Conservation (phyloP, 2,113 vertebrate genomes). For the Dipodomys merriami region DNA sequence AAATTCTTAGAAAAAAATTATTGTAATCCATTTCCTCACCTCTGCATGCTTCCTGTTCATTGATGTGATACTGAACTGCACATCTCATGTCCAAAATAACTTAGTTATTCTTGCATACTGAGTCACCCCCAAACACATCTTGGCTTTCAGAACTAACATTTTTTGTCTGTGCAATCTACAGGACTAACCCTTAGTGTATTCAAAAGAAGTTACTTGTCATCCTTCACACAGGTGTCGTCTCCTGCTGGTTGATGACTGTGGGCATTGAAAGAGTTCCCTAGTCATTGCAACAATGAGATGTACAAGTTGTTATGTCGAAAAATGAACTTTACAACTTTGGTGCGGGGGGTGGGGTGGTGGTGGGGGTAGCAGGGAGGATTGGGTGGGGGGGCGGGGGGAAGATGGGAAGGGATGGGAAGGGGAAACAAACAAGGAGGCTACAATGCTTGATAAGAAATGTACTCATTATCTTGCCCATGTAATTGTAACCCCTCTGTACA, state of each 20-base stretch:
- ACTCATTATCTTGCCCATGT: no score
- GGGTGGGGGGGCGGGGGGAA: no score
- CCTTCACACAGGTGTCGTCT: not conserved
- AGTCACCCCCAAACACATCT: constrained; percentile 36
- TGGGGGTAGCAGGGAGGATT: no score
- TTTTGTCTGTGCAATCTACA: not conserved
- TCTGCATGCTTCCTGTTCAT: constrained; percentile 22
- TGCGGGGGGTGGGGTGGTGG: no score
- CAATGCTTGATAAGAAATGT: no score
- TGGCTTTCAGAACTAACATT: constrained; percentile 11
- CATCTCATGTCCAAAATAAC: constrained; percentile 30
- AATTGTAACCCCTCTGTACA: no score
- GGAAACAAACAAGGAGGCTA: no score
- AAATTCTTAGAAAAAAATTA: not conserved
- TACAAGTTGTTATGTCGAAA: no score
- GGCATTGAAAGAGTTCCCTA: not conserved
- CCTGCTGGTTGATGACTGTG: not conserved
- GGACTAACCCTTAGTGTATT: not conserved
- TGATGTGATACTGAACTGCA: not conserved
- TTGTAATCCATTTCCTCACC: constrained; percentile 1
- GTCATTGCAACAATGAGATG: no score
- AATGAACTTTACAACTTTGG: no score
- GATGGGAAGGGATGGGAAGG: no score
- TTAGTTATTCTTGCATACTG: constrained; percentile 10
- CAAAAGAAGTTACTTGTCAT: not conserved